Percentiles rank a stretch among this genome's conserved stretches.
Conservation (phyloP, 1,140 invertebrate species). For the Metopolophium dirhodum region DNA sequence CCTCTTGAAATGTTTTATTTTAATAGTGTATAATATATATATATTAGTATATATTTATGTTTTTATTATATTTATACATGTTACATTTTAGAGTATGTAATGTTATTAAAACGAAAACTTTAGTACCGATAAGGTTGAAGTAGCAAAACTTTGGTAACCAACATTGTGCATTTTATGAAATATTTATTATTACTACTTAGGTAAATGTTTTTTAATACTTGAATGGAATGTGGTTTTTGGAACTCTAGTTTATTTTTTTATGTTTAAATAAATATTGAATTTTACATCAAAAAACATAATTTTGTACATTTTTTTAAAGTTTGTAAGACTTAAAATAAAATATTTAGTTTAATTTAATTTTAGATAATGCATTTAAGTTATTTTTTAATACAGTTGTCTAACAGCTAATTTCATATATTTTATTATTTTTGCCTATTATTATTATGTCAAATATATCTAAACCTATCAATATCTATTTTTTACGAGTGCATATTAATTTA, state of each 20-base stretch:
- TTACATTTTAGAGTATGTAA: neutral
- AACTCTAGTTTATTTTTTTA: neutral
- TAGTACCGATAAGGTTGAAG: neutral
- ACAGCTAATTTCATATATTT: too few species aligned
- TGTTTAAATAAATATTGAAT: neutral
- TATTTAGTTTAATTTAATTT: neutral
- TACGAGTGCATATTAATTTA: neutral
- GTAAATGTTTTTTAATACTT: neutral
- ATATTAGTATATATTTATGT: neutral
- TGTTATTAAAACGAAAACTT: neutral
- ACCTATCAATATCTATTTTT: neutral
- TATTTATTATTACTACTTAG: conserved; percentile 11
- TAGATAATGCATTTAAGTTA: neutral
- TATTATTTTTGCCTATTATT: too few species aligned
- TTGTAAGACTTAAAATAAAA: too few species aligned
- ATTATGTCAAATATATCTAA: neutral
- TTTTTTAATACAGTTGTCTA: neutral
- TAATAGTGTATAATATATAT: neutral
- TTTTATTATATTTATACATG: neutral
- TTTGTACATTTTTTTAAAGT: neutral
- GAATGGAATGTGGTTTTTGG: neutral
- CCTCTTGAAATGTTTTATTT: neutral
- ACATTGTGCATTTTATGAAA: neutral
- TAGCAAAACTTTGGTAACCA: neutral
- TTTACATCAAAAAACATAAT: neutral